Evolutionary conservation across 2,113 vertebrate species (phyloP).

Genomic region (Hyla sarda): DNA sequence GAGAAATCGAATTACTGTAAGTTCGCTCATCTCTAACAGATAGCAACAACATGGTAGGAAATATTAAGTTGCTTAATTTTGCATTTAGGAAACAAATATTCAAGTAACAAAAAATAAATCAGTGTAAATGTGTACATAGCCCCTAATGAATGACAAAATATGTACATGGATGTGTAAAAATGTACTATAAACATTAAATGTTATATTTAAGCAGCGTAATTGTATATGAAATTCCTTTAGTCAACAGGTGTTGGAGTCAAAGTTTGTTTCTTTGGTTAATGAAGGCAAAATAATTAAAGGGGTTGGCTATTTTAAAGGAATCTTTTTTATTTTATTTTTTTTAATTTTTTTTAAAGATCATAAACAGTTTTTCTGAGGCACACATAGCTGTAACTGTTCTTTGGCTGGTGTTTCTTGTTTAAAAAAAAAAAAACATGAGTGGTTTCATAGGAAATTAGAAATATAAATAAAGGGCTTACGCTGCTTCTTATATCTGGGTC

Average conservation of each 20-base stretch:
- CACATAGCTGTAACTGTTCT: no score
- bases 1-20: no score
- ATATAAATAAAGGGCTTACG: no score
- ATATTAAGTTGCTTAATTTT: background rate
- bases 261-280: background rate
- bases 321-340: no score
- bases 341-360: background rate
- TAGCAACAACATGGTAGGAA: background rate
- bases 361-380: background rate
- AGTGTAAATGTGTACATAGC: background rate
- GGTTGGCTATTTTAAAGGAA: background rate
- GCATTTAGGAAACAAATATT: background rate
- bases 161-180: background rate
- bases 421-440: no score
- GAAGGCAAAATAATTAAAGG: background rate
- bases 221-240: background rate
- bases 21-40: no score
- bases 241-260: background rate
- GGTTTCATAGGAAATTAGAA: no score
- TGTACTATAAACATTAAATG: constrained; percentile 2
- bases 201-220: background rate
- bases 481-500: no score
- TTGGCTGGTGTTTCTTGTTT: no score
- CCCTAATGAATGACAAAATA: background rate
- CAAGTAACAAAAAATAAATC: background rate